Percentiles rank a stretch among this genome's conserved stretches.
These are phyloP conservation scores for Sebastiscus tertius DNA, from an alignment of 2,797 vertebrate species.

Conservation along the genomic window DNA sequence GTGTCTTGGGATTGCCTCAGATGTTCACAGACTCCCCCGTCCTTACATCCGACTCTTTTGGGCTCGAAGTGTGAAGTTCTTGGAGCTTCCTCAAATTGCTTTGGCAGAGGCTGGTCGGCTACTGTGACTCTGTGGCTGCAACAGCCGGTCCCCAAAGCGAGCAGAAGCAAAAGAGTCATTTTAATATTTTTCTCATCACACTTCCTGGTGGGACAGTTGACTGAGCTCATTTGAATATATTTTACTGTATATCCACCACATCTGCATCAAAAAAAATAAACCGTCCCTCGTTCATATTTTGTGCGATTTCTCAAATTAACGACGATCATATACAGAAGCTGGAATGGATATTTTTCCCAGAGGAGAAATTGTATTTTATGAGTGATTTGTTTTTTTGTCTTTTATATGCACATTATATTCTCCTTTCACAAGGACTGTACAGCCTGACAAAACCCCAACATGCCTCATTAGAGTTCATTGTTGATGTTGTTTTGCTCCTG, in stretches of 20 bases:
- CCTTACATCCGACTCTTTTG: conserved; percentile 53
- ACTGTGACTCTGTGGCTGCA: conserved; percentile 3
- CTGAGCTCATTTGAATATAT: conserved; percentile 33
- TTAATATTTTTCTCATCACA: conserved; percentile 39
- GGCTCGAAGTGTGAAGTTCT: conserved; percentile 56
- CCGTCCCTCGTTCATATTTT: conserved; percentile 18
- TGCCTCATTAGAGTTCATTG: conserved; percentile 75
- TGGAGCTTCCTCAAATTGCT: conserved; percentile 65
- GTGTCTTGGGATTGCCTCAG: conserved; percentile 26
- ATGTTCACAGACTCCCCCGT: conserved; percentile 35
- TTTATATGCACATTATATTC: conserved; percentile 30
- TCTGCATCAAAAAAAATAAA: conserved; percentile 6
- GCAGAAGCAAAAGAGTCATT: conserved; percentile 32
- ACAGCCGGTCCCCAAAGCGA: conserved; percentile 17
- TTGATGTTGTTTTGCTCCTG: conserved; percentile 66
- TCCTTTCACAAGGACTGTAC: conserved; percentile 34
- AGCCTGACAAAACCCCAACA: conserved; percentile 60
- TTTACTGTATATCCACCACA: conserved; percentile 8
- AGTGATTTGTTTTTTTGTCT: conserved; percentile 11
- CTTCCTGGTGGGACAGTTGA: conserved; percentile 16
- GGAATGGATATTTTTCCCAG: conserved; percentile 9
- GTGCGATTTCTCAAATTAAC: conserved; percentile 26
- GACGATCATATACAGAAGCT: conserved; percentile 3
- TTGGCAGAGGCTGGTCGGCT: conserved; percentile 42
- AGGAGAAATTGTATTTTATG: conserved; percentile 34